phyloP scores from a whole-genome alignment of 2,113 vertebrate species.

The Chrysemys picta region DNA sequence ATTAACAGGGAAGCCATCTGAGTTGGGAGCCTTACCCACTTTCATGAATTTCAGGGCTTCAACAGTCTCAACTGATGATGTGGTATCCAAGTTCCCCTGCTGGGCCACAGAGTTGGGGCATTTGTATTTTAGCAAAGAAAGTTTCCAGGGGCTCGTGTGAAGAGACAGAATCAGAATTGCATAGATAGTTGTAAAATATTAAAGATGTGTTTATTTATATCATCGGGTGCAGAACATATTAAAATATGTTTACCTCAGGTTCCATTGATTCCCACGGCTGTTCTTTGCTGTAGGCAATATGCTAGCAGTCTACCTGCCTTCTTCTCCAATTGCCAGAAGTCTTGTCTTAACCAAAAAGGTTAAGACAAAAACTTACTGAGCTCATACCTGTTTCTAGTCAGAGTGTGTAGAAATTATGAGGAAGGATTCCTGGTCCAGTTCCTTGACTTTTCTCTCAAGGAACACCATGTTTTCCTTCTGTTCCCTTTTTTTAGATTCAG shows the following conservation, averaged over 20 bases:
- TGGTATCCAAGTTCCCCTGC: background rate
- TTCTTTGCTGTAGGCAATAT: background rate
- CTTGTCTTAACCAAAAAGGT: background rate
- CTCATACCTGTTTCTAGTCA: background rate
- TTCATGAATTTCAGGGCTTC: background rate
- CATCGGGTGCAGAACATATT: background rate
- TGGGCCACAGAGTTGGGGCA: background rate
- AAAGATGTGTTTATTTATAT: background rate
- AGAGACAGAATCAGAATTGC: background rate
- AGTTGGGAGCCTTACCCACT: background rate
- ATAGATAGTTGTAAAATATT: background rate
- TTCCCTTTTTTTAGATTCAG: background rate
- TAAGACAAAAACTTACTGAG: background rate
- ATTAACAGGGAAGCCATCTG: background rate
- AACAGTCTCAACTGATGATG: background rate
- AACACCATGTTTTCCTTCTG: background rate
- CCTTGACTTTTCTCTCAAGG: background rate
- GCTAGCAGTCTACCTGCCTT: background rate
- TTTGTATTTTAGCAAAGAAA: background rate
- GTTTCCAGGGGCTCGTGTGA: background rate
- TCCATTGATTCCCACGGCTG: background rate
- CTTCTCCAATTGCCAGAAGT: background rate
- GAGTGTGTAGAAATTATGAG: background rate
- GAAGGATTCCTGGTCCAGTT: background rate
- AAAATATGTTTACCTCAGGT: background rate